These are phyloP conservation scores for Acanthopleura granulata DNA, from an alignment of 2,888 invertebrate species.

Conservation along the genomic window DNA sequence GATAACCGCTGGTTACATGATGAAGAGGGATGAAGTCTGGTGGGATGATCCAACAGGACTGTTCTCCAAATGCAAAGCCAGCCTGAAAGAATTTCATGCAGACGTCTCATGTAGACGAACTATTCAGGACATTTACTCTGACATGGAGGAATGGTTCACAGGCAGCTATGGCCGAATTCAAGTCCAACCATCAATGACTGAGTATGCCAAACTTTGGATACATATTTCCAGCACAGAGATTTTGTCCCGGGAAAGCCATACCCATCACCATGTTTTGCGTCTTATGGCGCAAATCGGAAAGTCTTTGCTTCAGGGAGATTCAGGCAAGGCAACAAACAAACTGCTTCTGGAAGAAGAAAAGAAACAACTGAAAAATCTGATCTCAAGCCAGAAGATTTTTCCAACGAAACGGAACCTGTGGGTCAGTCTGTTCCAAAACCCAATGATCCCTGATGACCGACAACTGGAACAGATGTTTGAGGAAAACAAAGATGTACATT, in stretches of 20 bases:
- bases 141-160: slow-evolving; percentile 27
- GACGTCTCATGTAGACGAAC: slow-evolving; percentile 43
- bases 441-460: slow-evolving; percentile 59
- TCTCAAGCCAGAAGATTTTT: slow-evolving; percentile 43
- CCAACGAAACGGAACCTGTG: slow-evolving; percentile 52
- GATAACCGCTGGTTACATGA: slow-evolving; percentile 45
- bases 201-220: slow-evolving; percentile 28
- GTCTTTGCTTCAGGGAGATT: neutral
- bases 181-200: slow-evolving; percentile 22
- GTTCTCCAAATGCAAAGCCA: slow-evolving; percentile 44
- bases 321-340: too few species aligned
- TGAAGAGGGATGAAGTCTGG: slow-evolving; percentile 56
- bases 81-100: slow-evolving; percentile 46
- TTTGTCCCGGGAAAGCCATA: neutral
- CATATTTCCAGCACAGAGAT: neutral
- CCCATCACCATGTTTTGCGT: neutral
- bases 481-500: slow-evolving; percentile 48
- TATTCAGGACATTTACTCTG: slow-evolving; percentile 27
- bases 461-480: slow-evolving; percentile 55
- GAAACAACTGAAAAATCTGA: slow-evolving; percentile 16
- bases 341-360: neutral
- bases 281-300: neutral
- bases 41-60: slow-evolving; percentile 60
- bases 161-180: slow-evolving; percentile 23
- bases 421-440: slow-evolving; percentile 53